Conservation (phyloP, 2,113 vertebrate species). For the Cebus imitator region DNA sequence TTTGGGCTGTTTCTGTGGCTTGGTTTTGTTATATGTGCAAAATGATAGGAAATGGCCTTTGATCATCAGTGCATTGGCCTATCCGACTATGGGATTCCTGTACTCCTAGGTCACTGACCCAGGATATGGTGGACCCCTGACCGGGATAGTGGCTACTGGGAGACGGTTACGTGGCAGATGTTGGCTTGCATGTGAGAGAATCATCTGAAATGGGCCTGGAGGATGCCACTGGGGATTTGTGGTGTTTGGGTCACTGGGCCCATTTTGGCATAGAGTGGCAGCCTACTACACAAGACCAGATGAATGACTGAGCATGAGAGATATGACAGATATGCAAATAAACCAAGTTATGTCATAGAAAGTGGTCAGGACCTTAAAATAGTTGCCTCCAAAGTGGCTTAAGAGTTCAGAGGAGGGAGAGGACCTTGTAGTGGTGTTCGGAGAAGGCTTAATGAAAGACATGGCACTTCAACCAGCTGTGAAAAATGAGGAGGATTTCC, state of each 20-base stretch:
- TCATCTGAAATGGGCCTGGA: not conserved
- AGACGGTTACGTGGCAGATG: not conserved
- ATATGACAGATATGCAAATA: not conserved
- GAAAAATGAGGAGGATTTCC: not conserved
- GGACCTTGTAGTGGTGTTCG: not conserved
- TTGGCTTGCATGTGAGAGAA: not conserved
- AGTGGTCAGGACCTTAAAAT: not conserved
- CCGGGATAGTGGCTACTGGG: not conserved
- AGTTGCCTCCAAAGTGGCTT: not conserved
- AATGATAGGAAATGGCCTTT: not conserved
- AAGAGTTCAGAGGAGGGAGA: not conserved
- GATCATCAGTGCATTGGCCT: not conserved
- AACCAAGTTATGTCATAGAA: not conserved
- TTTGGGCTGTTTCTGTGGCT: not conserved
- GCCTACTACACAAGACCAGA: not conserved
- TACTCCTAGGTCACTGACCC: not conserved
- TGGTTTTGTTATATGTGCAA: not conserved
- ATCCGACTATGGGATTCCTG: not conserved
- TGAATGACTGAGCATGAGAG: not conserved
- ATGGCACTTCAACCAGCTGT: not conserved
- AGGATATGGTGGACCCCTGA: not conserved
- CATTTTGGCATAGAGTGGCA: not conserved
- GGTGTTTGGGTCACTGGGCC: not conserved
- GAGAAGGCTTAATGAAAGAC: not conserved
- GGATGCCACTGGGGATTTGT: not conserved